Base-by-base conservation (phyloP, 2,113 vertebrate genomes). In the Calidris pugnax region DNA sequence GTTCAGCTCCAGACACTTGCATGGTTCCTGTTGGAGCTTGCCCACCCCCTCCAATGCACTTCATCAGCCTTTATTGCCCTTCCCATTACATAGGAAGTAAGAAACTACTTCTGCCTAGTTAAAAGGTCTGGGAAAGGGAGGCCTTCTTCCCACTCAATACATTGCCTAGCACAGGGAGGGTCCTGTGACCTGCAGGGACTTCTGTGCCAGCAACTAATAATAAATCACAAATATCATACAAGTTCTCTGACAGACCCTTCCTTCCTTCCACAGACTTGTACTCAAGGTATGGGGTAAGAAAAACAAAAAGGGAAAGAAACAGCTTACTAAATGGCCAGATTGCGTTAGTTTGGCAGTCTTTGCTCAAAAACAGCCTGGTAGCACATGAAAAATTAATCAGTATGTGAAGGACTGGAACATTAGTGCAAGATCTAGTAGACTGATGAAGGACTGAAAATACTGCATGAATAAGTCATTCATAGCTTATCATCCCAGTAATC, bases 211-310 rank as follows among this genome's bases (percentile, higher is more conserved):
- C 72, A 84, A 85, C 85, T 93, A 95, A 93, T 96, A 90, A 95
- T 97, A 97, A 96, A 85, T 91, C 93, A 96, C 66, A 86, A 94
- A 89, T 94, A 95, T 85, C 71, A 72, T 81, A 60, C 37, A 90
- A 91, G 60, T 63, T 96, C 95, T 92, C 76, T 97, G 95, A 96
- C 93, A 93, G 92, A 95, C 45, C 93, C 67, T 97, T 97, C 95
- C 95, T 96, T 97, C 92, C 96, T 95, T 90, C 75, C 55, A 43
- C 10, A 16, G 89, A 66, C 95, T 96, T 89, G 89, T 94, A 85
- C 74, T 96, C 74, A 85, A 95, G 35, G 93, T 79, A 95, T 85
- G 94, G 93, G 89, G 94, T 93, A 96, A 96, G 89, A 91, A 96
- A 96, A 96, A 94, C 87, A 95, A 85, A 91, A 92, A 89, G 50